Percentiles rank a stretch among this genome's conserved stretches.
phyloP scores from a whole-genome alignment of 2,797 vertebrate species.

The Coreius guichenoti region DNA sequence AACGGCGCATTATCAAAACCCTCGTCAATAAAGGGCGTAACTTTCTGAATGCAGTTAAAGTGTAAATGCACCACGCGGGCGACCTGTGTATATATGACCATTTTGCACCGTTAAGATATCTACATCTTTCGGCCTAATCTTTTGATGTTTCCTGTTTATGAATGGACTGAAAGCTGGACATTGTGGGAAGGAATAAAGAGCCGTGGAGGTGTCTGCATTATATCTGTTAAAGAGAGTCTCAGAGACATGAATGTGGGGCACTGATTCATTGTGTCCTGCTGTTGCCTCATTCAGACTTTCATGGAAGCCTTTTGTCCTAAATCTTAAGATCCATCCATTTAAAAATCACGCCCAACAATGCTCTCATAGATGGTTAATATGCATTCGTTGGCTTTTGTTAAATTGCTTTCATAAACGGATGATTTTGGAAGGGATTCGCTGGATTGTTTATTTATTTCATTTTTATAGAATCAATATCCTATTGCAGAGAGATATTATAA shows the following conservation, averaged over 20 bases:
- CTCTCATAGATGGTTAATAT: slow-evolving; percentile 31
- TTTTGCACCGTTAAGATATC: slow-evolving; percentile 30
- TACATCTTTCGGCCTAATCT: slow-evolving; percentile 40
- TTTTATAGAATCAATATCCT: slow-evolving; percentile 45
- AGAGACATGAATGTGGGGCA: slow-evolving; percentile 46
- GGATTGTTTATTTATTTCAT: slow-evolving; percentile 37
- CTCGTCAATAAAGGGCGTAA: slow-evolving; percentile 45
- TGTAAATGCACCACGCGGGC: slow-evolving; percentile 34
- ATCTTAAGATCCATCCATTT: slow-evolving; percentile 43
- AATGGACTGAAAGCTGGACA: slow-evolving; percentile 51
- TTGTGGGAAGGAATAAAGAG: slow-evolving; percentile 52
- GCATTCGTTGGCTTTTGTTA: slow-evolving; percentile 22
- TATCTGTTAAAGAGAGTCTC: slow-evolving; percentile 40
- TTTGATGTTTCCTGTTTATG: slow-evolving; percentile 54
- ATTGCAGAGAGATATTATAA: slow-evolving; percentile 38
- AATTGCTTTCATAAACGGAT: slow-evolving; percentile 36
- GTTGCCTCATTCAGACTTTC: slow-evolving; percentile 31
- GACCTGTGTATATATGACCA: slow-evolving; percentile 31
- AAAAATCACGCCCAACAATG: slow-evolving; percentile 32
- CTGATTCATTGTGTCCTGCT: slow-evolving; percentile 38
- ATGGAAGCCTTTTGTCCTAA: slow-evolving; percentile 45
- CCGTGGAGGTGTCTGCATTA: slow-evolving; percentile 40
- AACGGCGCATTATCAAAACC: slow-evolving; percentile 42
- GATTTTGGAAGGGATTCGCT: slow-evolving; percentile 23
- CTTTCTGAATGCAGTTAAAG: slow-evolving; percentile 37